A percentile compares a stretch with the other conserved stretches of the same genome.
These are phyloP conservation scores for Dipodomys ordii DNA, from an alignment of 2,113 vertebrate species.

Conservation along the genomic window DNA sequence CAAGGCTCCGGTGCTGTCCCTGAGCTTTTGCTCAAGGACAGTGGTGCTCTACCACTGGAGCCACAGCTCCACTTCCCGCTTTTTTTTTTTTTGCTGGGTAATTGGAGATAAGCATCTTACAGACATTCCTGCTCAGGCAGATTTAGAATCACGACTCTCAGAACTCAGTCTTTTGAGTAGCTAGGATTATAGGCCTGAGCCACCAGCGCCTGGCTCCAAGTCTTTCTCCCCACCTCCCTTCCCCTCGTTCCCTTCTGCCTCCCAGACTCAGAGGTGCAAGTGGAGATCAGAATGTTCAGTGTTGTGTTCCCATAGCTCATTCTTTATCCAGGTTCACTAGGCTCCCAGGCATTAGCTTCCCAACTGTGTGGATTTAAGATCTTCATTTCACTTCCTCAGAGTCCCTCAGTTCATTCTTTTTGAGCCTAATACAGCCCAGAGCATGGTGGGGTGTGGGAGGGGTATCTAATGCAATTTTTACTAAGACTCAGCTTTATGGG, in stretches of 20 bases:
- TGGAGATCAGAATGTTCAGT: background rate
- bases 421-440: background rate
- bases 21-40: too few relatives aligned
- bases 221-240: background rate
- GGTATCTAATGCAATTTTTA: background rate
- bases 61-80: too few relatives aligned
- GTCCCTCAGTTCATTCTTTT: background rate
- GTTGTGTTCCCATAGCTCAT: background rate
- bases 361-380: background rate
- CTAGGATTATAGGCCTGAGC: too few relatives aligned
- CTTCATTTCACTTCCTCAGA: background rate
- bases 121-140: too few relatives aligned
- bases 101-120: too few relatives aligned
- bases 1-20: too few relatives aligned
- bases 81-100: too few relatives aligned
- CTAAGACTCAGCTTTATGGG: constrained; percentile 13
- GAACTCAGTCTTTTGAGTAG: too few relatives aligned
- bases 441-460: background rate
- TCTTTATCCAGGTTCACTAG: background rate
- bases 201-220: too few relatives aligned
- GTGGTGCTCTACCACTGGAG: too few relatives aligned
- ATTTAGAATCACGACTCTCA: too few relatives aligned
- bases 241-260: background rate
- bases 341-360: background rate
- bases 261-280: background rate